phyloP scores from a whole-genome alignment of 2,797 vertebrate genomes.

The Phrynocephalus guinanensis region DNA sequence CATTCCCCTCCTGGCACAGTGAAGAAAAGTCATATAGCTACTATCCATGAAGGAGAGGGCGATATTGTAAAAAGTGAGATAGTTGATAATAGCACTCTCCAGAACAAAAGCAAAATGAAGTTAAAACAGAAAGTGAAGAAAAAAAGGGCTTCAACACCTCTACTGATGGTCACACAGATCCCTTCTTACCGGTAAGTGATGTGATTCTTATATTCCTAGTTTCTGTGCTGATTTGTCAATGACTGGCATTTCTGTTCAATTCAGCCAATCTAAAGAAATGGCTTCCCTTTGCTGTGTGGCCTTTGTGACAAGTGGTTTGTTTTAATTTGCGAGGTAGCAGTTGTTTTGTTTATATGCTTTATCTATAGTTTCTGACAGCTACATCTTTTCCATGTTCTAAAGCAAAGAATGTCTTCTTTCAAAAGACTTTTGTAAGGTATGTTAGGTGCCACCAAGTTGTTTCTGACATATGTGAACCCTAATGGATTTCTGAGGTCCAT shows the following conservation, averaged over 20 bases:
- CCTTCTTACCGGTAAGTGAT: conserved; percentile 91
- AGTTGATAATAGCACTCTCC: conserved; percentile 71
- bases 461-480: too few relatives aligned
- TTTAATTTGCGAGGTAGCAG: not conserved
- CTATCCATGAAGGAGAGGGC: conserved; percentile 66
- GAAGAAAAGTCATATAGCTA: conserved; percentile 52
- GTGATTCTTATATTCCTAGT: not conserved
- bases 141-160: conserved; percentile 79
- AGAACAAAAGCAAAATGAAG: conserved; percentile 84
- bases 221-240: not conserved
- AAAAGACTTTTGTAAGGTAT: not conserved
- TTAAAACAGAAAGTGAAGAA: conserved; percentile 92
- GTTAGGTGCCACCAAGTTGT: too few relatives aligned
- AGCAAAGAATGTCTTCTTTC: not conserved
- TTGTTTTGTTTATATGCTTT: conserved; percentile 4
- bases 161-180: conserved; percentile 88
- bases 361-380: rapidly evolving
- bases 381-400: not conserved
- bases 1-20: conserved; percentile 86
- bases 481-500: not conserved
- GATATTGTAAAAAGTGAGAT: conserved; percentile 81
- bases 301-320: not conserved
- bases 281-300: not conserved
- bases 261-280: not conserved
- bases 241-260: not conserved